A percentile compares a stretch with the other conserved stretches of the same genome.
These are phyloP conservation scores for Drosophila pseudoananassae DNA, from an alignment of 1,140 invertebrate species.

Conservation along the genomic window DNA sequence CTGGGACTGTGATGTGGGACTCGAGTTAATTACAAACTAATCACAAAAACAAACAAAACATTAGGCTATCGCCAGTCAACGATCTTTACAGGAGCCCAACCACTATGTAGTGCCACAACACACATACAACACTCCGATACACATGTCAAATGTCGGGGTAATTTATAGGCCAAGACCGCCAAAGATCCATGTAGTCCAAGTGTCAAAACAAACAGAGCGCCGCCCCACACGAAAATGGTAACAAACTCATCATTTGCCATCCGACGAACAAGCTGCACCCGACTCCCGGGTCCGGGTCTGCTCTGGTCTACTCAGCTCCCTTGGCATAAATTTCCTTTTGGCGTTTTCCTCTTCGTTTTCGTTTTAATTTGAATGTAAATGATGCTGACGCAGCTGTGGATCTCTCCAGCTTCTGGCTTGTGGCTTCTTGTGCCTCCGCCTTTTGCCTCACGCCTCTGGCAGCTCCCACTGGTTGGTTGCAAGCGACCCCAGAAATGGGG, in stretches of 20 bases:
- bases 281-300: neutral
- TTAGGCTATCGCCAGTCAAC: conserved; percentile 62
- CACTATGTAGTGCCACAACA: conserved; percentile 6
- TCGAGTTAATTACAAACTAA: conserved; percentile 80
- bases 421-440: conserved; percentile 1
- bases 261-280: conserved; percentile 8
- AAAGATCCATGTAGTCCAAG: conserved; percentile 69
- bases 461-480: neutral
- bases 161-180: conserved; percentile 71
- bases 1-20: conserved; percentile 16
- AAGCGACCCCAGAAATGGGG: conserved; percentile 3
- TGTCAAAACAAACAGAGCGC: conserved; percentile 73
- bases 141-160: conserved; percentile 68
- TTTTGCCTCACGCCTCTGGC: neutral
- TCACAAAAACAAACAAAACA: conserved; percentile 75
- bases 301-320: conserved; percentile 22
- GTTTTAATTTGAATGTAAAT: conserved; percentile 82
- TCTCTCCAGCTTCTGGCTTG: conserved; percentile 10
- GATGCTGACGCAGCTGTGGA: conserved; percentile 69
- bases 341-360: conserved; percentile 52
- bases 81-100: conserved; percentile 62
- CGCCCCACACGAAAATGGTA: conserved; percentile 43
- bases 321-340: conserved; percentile 77
- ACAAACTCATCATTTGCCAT: conserved; percentile 56
- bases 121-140: conserved; percentile 18